Evolutionary conservation across 2,888 invertebrate species (phyloP).

Genomic region (Rhyacophila evoluta): DNA sequence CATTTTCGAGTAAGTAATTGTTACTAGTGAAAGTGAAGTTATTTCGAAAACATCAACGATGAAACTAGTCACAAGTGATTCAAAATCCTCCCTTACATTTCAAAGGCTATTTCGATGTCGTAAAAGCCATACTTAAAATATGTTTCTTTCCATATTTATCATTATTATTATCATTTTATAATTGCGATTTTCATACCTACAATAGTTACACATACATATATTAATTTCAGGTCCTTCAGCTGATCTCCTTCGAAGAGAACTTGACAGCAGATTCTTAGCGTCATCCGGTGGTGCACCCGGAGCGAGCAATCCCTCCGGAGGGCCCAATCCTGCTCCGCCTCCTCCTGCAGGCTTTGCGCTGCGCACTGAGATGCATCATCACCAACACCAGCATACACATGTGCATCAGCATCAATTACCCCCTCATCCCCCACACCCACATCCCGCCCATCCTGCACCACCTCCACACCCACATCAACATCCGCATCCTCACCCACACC

Average conservation of each 20-base stretch:
- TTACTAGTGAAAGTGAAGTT: background rate
- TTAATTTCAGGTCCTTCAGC: constrained; percentile 70
- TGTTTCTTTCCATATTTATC: background rate
- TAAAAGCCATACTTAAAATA: background rate
- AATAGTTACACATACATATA: background rate
- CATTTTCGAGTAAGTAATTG: background rate
- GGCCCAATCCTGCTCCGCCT: constrained; percentile 63
- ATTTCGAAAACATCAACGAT: no score
- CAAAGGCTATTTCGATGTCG: no score
- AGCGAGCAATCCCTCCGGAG: constrained; percentile 57
- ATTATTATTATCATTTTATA: background rate
- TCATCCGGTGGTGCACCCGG: constrained; percentile 76
- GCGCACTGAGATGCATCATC: constrained; percentile 91
- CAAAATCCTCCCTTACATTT: no score
- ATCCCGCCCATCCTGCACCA: constrained; percentile 57
- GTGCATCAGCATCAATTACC: constrained; percentile 88
- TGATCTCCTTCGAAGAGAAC: constrained; percentile 87
- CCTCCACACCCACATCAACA: constrained; percentile 59
- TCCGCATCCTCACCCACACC: constrained; percentile 56
- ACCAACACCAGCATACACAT: constrained; percentile 93
- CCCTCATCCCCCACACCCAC: constrained; percentile 72
- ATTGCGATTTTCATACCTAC: background rate
- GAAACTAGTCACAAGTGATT: no score
- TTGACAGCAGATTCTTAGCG: constrained; percentile 91
- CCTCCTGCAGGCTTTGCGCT: constrained; percentile 71